These are phyloP conservation scores for Formicarius rufipectus DNA, from an alignment of 2,113 vertebrate genomes.

Conservation along the genomic window DNA sequence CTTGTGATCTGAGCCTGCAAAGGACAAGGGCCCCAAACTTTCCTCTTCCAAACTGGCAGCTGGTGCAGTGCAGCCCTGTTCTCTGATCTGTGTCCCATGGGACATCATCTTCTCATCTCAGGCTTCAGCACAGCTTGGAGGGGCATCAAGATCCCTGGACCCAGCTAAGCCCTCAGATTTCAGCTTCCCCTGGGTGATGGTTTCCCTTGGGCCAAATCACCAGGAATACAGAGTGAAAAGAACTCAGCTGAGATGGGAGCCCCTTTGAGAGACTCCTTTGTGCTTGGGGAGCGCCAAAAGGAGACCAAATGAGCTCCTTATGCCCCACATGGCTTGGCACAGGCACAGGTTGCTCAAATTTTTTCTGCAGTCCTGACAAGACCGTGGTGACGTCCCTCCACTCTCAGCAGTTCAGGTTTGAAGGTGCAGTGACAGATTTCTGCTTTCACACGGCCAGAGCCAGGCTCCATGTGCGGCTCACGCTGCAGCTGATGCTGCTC, in stretches of 20 bases:
- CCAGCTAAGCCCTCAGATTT: background rate
- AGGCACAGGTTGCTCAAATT: background rate
- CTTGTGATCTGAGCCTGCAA: background rate
- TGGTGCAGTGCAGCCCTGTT: rapidly evolving
- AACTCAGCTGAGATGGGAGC: background rate
- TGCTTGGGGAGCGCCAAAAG: background rate
- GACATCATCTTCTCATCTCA: background rate
- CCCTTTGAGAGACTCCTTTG: background rate
- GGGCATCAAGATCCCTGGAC: background rate
- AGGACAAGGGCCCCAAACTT: background rate
- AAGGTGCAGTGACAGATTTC: constrained; percentile 8
- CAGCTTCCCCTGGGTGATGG: background rate
- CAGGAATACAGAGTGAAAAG: too few species aligned
- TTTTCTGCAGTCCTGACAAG: rapidly evolving
- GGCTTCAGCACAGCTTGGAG: background rate
- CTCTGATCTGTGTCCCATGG: background rate
- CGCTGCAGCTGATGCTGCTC: constrained; percentile 9
- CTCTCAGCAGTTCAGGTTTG: background rate
- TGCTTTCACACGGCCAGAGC: background rate
- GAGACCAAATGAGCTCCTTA: background rate
- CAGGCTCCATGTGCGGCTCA: background rate
- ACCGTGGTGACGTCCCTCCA: background rate
- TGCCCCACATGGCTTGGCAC: background rate
- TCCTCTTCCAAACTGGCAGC: background rate
- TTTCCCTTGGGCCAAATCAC: background rate